Base-by-base conservation (phyloP, 2,888 invertebrate genomes). In the Lapara coniferarum region DNA sequence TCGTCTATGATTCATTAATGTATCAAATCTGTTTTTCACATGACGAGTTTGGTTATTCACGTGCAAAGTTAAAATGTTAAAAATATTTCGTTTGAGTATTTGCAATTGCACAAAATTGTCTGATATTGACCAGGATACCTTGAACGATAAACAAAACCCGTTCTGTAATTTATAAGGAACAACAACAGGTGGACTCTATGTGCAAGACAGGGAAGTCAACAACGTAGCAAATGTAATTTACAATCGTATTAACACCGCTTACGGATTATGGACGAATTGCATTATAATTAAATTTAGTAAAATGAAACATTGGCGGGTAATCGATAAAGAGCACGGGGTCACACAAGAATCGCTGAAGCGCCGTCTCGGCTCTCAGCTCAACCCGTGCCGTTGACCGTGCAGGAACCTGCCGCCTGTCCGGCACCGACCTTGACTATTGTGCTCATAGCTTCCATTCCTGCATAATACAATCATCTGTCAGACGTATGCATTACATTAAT, bases 311-410 rank as follows among this genome's bases (percentile, higher is more conserved):
- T 85, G 86, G 82, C 83, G 57, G 52, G 66, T 66, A 58, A 69
- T 69, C 69, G 69, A 69, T 69, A 69, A 58, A 85, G 77, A 86
- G 82, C 83, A 87, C 87, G 84, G 85, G 83, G 85, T 86, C 82
- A 82, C 81, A 85, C 76, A 81, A 79, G 84, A 85, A 86, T 81
- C 86, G 85, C 85, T 84, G 84, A 81, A 85, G 82, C 85, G 84
- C 82, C 82, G 87, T 81, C 85, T 84, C 82, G 83, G 74, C 82
- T 81, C 85, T 84, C 82, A 82, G 74, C 82, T 73, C 87, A 90
- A 37, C 68, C 66, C 58, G 58, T 58, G 91, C 86, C 91, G 87
- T 90, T 92, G 90, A 92, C 92, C 90, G 88, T 80, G 83, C 84
- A 86, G 84, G 84, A 88, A 89, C 85, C 87, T 86, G 88, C 81